Base-by-base conservation (phyloP, 2,113 vertebrate genomes). In the Tragulus kanchil region DNA sequence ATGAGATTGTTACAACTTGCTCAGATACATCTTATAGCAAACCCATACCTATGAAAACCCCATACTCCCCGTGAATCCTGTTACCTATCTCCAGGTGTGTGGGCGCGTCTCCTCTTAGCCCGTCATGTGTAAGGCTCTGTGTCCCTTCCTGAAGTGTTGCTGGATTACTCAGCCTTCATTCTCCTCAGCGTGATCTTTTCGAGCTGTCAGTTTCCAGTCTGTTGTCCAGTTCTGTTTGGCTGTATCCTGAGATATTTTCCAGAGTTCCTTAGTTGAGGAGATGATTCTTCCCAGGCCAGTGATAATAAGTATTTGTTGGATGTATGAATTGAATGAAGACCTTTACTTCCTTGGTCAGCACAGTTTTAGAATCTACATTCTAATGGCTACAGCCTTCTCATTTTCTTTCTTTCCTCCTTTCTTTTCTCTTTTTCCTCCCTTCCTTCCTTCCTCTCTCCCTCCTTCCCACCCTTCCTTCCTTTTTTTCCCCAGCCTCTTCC, bases 381-480 rank as follows among this genome's bases (percentile, higher is more conserved):
- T 52, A 28, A 2, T 17, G 84, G 13, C 71, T 94, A 10, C 14
- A 67, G 14, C 45, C 25, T 85, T 48, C 25, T 17, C 1, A 0
- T 54, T 9, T 78, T 45, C 42, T 77, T 93, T 31, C n/a, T 59
- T 59, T 42, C 48, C 42, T 58, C 8, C 17, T 14, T 36, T 52
- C 19, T 59, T 28, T 69, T 26, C 7, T 31, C 23, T 3, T 16
- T 42, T 25, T 13, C 6, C 2, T 1, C 4, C 28, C 17, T 64
- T 8, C 6, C 4, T 50, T 42, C n/a, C 6, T 23, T 19, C 8
- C 8, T 19, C 2, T 17, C 1, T 86, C 9, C 5, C 4, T 48
- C 17, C 15, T 48, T 71, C 10, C 13, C 19, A 13, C 16, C 42
- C 8, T n/a, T 56, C 6, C 28, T 31, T 42, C 6, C 12, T 58